Conservation (phyloP, 2,113 vertebrate species). For the Quiscalus mexicanus region DNA sequence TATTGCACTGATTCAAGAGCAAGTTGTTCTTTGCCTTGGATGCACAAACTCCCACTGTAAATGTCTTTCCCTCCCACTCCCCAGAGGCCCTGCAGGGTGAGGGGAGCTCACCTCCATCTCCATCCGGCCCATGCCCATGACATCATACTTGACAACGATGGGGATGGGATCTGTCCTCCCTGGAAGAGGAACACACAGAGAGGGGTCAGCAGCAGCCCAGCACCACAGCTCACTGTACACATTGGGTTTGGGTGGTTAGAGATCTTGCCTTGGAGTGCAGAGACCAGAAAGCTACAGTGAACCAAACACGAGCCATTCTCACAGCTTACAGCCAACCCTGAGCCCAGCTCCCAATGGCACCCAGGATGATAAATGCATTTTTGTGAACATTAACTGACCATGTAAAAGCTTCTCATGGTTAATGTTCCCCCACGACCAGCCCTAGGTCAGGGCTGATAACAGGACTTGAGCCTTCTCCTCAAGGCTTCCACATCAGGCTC, state of each 20-base stretch:
- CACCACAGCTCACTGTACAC: constrained; percentile 82
- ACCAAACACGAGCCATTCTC: constrained; percentile 99
- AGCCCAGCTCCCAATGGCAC: not conserved
- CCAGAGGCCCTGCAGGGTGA: not conserved
- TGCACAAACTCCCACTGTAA: not conserved
- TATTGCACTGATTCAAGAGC: not conserved
- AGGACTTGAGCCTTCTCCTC: not conserved
- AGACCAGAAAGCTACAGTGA: constrained; percentile 99
- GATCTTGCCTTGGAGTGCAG: constrained; percentile 99
- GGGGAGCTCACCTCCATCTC: constrained; percentile 91
- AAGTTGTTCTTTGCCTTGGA: not conserved
- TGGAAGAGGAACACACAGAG: constrained; percentile 82
- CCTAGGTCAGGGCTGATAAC: not conserved
- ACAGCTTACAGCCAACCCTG: constrained; percentile 87
- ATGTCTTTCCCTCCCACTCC: not conserved
- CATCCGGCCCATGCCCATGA: constrained; percentile 99
- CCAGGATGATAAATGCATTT: not conserved
- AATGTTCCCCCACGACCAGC: not conserved
- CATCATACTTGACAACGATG: constrained; percentile 98
- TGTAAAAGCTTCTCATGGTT: not conserved
- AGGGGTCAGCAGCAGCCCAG: constrained; percentile 44
- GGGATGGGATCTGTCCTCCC: constrained; percentile 98
- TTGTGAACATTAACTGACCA: constrained; percentile 5
- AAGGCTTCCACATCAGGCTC: not conserved
- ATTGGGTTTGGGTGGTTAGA: constrained; percentile 98